Base-by-base conservation (phyloP, 1,140 invertebrate species). In the Brachionus rubens region DNA sequence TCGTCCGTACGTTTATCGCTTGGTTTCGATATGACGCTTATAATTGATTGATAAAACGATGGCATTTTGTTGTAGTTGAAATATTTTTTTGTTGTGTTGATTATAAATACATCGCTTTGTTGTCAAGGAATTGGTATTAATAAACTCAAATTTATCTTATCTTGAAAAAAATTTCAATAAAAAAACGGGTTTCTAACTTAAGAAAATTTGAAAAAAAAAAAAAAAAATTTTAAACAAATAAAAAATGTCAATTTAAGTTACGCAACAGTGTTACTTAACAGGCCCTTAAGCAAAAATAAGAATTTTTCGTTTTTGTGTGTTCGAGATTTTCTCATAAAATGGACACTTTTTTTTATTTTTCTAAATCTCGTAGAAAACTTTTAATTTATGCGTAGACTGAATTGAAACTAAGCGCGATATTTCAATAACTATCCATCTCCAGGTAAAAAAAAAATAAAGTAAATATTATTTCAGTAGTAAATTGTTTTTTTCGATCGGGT, bases 11-110 rank as follows among this genome's bases (percentile, higher is more conserved):
- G 43, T 12, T 72, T 41, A 7, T 33, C 36, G 28, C 46, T 48
- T 40, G 68, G 68, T 46, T 54, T 48, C 14, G 68, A 72, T 21
- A 72, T 72, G 10, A 72, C 36, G 19, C 24, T 50, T 5, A 72
- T 72, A 36, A 72, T 50, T n/a, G 46, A 36, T 36, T 72, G 68
- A 19, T 72, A 72, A n/a, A 72, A 33, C 12, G 68, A 72, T 33
- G 68, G 40, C 68, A 72, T 72, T 47, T 52, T 70, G 4, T 36
- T 40, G 5, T 46, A 46, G 14, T 14, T 7, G 14, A 16, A 46
- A 46, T 7, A 46, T 14, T 16, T 46, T 14, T 14, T 14, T 14
- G 3, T 14, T 46, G 5, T 59, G 9, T 59, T 62, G n/a, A 7
- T 62, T 33, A 19, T 46, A 21, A 65, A 14, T 65, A n/a, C 40